Percentiles rank a stretch among this genome's conserved stretches.
phyloP scores from a whole-genome alignment of 2,113 vertebrate genomes.

The Brachyistius frenatus region DNA sequence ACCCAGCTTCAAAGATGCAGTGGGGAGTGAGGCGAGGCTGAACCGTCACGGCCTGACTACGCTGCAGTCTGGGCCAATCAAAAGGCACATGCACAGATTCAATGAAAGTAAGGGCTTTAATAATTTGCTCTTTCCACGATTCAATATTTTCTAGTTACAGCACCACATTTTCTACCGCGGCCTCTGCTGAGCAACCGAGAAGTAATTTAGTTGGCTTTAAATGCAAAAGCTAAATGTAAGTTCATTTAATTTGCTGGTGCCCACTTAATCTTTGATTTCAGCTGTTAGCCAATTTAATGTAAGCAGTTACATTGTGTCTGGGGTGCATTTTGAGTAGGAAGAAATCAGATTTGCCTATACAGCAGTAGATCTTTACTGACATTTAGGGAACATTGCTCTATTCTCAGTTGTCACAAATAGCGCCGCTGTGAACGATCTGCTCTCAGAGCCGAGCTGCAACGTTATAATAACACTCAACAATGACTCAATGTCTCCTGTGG shows the following conservation, averaged over 20 bases:
- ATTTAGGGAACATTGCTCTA: slow-evolving; percentile 36
- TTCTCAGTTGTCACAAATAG: slow-evolving; percentile 39
- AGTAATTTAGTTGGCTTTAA: slow-evolving; percentile 38
- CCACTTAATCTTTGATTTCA: slow-evolving; percentile 48
- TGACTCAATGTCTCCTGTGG: slow-evolving; percentile 34
- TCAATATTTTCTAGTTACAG: slow-evolving; percentile 18
- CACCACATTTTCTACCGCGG: background rate
- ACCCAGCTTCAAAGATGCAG: slow-evolving; percentile 66
- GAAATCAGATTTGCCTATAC: slow-evolving; percentile 15
- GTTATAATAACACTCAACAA: slow-evolving; percentile 35
- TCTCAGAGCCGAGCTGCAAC: slow-evolving; percentile 33
- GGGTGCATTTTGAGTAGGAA: slow-evolving; percentile 18
- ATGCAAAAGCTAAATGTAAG: slow-evolving; percentile 25
- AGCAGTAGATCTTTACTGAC: slow-evolving; percentile 30
- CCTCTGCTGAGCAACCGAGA: slow-evolving; percentile 23
- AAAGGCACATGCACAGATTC: slow-evolving; percentile 32
- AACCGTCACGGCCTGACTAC: slow-evolving; percentile 32
- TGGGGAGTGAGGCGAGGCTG: slow-evolving; percentile 41
- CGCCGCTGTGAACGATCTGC: slow-evolving; percentile 13
- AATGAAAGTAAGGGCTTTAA: slow-evolving; percentile 39
- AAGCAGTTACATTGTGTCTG: slow-evolving; percentile 19
- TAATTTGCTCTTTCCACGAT: slow-evolving; percentile 59
- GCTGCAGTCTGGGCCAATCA: slow-evolving; percentile 53
- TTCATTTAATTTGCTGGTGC: slow-evolving; percentile 51
- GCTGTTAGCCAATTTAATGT: slow-evolving; percentile 32